These are phyloP conservation scores for Cotesia typhae DNA, from an alignment of 1,140 invertebrate genomes.

Conservation along the genomic window DNA sequence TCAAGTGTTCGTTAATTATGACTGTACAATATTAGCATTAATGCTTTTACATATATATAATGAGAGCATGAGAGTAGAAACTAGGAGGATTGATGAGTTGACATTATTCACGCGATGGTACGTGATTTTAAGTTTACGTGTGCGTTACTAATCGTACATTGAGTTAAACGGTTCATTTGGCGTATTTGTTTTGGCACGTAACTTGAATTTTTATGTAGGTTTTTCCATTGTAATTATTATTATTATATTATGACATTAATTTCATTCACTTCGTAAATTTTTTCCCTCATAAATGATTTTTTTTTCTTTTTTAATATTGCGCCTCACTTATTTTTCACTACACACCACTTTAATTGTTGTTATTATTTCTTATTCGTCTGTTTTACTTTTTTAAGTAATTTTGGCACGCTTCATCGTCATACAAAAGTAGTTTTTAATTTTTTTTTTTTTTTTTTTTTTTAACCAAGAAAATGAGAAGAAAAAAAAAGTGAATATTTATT, in stretches of 20 bases:
- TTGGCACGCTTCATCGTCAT: conserved; percentile 18
- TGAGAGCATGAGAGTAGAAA: conserved; percentile 4
- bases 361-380: background rate
- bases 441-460: conserved; percentile 1
- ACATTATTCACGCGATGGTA: conserved; percentile 34
- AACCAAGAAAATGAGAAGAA: background rate
- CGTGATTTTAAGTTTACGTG: conserved; percentile 23
- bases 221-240: conserved; percentile 8
- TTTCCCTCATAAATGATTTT: conserved; percentile 4
- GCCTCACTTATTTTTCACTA: conserved; percentile 1
- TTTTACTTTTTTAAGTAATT: background rate
- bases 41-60: conserved; percentile 2
- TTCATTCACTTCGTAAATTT: conserved; percentile 4
- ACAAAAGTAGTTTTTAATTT: background rate
- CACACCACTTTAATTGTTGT: background rate
- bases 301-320: background rate
- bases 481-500: background rate
- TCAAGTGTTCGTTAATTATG: conserved; percentile 36
- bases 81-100: conserved; percentile 26
- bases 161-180: conserved; percentile 35
- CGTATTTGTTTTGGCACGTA: conserved; percentile 29
- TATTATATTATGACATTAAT: background rate
- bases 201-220: conserved; percentile 17
- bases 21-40: conserved; percentile 30
- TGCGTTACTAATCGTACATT: conserved; percentile 28